A percentile compares a stretch with the other conserved stretches of the same genome.
These are phyloP conservation scores for Heliocidaris erythrogramma DNA, from an alignment of 35 echinoderm and acorn worm genomes.

Conservation along the genomic window DNA sequence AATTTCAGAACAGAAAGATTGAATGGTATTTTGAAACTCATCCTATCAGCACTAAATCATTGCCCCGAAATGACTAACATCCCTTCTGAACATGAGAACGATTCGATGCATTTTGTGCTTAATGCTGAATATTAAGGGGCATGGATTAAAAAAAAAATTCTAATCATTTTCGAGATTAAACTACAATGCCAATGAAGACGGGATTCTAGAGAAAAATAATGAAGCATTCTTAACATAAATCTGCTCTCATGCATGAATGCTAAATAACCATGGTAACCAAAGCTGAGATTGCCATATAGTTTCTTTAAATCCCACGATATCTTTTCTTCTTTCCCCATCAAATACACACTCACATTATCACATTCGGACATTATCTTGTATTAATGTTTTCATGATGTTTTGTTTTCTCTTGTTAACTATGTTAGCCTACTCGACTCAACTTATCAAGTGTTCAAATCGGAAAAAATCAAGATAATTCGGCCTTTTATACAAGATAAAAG, in stretches of 20 bases:
- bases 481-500: background rate
- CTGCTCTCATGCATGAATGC: conserved; percentile 1
- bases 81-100: background rate
- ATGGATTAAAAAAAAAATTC: background rate
- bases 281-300: background rate
- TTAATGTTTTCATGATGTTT: conserved; percentile 13
- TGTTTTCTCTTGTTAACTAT: background rate
- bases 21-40: background rate
- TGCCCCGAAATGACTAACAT: background rate
- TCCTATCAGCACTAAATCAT: background rate
- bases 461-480: background rate
- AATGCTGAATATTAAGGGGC: background rate
- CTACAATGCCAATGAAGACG: background rate
- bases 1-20: background rate
- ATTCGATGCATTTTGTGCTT: background rate
- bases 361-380: background rate
- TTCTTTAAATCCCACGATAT: background rate
- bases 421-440: background rate
- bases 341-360: background rate
- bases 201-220: background rate
- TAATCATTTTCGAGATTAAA: background rate
- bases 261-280: background rate
- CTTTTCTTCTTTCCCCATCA: background rate
- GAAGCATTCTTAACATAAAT: background rate
- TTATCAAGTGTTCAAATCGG: background rate